Evolutionary conservation across 2,888 invertebrate species (phyloP).

Genomic region (Ariolimax columbianus): DNA sequence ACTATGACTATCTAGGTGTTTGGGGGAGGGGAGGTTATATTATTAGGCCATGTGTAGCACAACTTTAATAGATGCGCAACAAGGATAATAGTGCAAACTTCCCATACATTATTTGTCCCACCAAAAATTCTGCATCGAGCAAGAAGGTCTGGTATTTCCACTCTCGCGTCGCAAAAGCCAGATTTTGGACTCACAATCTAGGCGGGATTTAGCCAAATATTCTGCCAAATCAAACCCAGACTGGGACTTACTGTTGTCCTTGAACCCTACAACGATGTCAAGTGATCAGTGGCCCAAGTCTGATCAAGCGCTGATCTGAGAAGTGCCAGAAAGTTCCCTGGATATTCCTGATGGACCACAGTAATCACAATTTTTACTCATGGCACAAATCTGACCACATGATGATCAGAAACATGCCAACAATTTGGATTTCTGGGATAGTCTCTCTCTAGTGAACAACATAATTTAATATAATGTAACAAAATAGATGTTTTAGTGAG

Average conservation of each 20-base stretch:
- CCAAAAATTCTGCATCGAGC: not conserved
- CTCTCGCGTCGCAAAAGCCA: conserved; percentile 1
- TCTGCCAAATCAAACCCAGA: conserved; percentile 17
- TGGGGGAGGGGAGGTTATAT: no score
- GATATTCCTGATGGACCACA: not conserved
- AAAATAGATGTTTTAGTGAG: no score
- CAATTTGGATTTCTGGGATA: conserved; percentile 13
- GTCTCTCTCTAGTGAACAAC: not conserved
- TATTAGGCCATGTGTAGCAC: no score
- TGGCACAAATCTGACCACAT: conserved; percentile 27
- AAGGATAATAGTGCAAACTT: conserved; percentile 14
- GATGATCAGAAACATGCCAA: conserved; percentile 5
- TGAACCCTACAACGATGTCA: not conserved
- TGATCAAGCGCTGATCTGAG: conserved; percentile 22
- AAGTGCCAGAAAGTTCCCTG: not conserved
- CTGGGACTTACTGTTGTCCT: not conserved
- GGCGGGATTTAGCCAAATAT: not conserved
- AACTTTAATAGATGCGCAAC: not conserved
- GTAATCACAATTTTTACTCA: not conserved
- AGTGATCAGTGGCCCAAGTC: not conserved
- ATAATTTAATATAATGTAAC: not conserved
- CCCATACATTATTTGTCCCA: not conserved
- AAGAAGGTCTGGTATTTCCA: conserved; percentile 40
- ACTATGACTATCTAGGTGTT: no score
- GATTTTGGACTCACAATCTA: not conserved